Evolutionary conservation across 2,888 invertebrate genomes (phyloP), one percentile per base, ranked within the genome.

Genomic region (Noctua fimbriata): DNA sequence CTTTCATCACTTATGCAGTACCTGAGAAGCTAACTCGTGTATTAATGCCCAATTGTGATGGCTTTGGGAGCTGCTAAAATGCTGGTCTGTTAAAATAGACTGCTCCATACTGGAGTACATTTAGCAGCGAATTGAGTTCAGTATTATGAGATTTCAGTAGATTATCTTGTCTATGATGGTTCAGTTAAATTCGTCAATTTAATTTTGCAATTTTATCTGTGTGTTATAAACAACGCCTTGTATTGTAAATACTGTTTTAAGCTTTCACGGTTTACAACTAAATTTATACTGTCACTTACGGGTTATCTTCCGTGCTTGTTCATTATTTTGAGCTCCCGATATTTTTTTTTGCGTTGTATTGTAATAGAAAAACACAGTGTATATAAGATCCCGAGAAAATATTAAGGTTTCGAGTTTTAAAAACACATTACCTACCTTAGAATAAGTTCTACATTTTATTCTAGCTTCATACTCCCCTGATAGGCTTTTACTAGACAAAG

Each of bases 401-500:
- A 49, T 55, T 69, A 21, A n/a, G 7, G 12, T 52, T 18, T 70
- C 69, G 49, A 58, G n/a, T 28, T 63, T 66, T 6, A 44, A 67
- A 71, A 67, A 47, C 52, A 83, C 55, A 69, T 65, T 65, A 44
- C 9, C 14, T 36, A 0, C n/a, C 41, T 36, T 24, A 36, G 16
- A 12, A 47, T 47, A 67, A 52, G 47, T 70, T 72, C 24, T 6
- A 28, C 28, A 65, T 65, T 80, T 65, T 60, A 80, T 84, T 65
- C 36, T 36, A 58, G 73, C 28, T 10, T 24, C 44, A 18, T 63
- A 32, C n/a, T 72, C 72, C 28, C 63, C 7, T 69, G 36, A 69
- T 80, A 69, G 44, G 28, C 28, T 69, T 72, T 73, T 36, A 28
- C 41, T 58, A 71, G 36, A n/a, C 24, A 69, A 66, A 85, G 81